Conservation (phyloP, 2,113 vertebrate genomes). For the Carettochelys insculpta region DNA sequence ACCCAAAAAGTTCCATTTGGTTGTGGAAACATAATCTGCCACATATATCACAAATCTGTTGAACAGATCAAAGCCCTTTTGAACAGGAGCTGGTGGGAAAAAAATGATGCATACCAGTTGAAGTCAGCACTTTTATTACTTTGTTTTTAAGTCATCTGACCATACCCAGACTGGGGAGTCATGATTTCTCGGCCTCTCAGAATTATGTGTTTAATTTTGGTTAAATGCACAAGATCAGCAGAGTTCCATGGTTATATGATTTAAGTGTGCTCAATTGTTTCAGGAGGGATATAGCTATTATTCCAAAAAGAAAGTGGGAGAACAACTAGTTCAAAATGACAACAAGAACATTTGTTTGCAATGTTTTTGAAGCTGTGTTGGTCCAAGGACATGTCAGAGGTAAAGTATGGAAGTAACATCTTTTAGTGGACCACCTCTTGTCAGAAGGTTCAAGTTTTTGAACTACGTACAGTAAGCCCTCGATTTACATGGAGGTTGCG, state of each 20-base stretch:
- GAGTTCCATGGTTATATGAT: conserved; percentile 31
- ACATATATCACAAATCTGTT: fast-evolving
- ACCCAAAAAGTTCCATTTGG: not conserved
- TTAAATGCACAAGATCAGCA: conserved; percentile 26
- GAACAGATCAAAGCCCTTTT: not conserved
- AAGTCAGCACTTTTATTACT: not conserved
- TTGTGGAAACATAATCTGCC: not conserved
- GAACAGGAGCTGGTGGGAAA: not conserved
- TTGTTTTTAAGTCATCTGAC: conserved; percentile 1
- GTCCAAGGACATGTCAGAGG: not conserved
- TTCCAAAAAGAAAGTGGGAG: conserved; percentile 1
- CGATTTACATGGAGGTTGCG: too few species aligned
- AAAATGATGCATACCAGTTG: not conserved
- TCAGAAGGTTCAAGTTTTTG: not conserved
- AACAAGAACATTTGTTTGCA: not conserved
- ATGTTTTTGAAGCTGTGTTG: not conserved
- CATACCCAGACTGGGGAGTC: not conserved
- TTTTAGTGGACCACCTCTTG: not conserved
- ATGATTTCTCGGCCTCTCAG: conserved; percentile 21
- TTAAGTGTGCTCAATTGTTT: conserved; percentile 19
- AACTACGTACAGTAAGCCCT: not conserved
- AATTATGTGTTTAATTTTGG: conserved; percentile 44
- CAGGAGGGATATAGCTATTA: not conserved
- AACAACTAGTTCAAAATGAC: conserved; percentile 24
- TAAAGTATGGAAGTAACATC: not conserved